Evolutionary conservation across 2,113 vertebrate genomes (phyloP), one percentile per base, ranked within the genome.

Genomic region (Cyprinodon variegatus): DNA sequence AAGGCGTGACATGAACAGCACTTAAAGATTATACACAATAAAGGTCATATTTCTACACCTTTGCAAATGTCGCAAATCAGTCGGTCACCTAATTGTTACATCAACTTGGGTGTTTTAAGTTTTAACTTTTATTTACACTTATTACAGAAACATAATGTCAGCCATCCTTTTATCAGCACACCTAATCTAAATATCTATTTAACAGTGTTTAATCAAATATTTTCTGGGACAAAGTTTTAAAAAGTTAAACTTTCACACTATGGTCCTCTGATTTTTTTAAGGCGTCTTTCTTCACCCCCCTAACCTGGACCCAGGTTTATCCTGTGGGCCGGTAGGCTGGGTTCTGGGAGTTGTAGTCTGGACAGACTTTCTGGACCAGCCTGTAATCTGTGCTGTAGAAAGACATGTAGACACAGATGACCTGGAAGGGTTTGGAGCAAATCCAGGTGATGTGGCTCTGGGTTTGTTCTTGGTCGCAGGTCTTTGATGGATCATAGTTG

Each of bases 371-470:
- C 87, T 98, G 96, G 82, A 96, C 96, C 83, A 98, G 95, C 77
- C 96, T 92, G 61, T 98, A 98, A 90, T 97, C 96, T 0, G 91
- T 94, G 91, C 96, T 96, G 85, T 97, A 96, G 94, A 98, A 98
- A 74, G 96, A 96, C 66, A 97, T 93, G 69, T 96, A 97, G 77
- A 98, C 93, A 7, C 97, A 98, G 75, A 97, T 95, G 39, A 96
- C 94, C 40, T 94, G 94, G 91, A 96, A 96, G 38, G 96, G 96
- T 78, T 94, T 95, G 1, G 96, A 96, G 89, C 97, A 98, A 81
- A 95, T 93, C 97, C 97, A 98, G 79, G 94, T 94, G 66, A 96
- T 94, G 0, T 95, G 95, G 59, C 96, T 96, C 68, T 94, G 95
- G 1, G 95, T 96, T 62, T 96, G 96, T 78, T 97, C 96, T 22